Percentiles rank a stretch among this genome's conserved stretches.
Conservation (phyloP, 2,888 invertebrate species). For the Chrysopilus asiliformis region DNA sequence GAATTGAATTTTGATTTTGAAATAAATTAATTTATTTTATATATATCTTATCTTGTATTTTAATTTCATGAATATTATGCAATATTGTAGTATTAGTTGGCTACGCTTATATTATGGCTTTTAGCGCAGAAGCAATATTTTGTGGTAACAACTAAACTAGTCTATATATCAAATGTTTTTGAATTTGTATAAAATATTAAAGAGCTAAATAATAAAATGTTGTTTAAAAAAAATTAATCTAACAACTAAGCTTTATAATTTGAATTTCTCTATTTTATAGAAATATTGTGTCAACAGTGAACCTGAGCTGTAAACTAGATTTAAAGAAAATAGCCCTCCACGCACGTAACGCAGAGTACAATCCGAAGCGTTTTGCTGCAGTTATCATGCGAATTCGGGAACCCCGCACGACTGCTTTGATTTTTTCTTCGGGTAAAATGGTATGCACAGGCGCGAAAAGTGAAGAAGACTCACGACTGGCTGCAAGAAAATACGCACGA, state of each 20-base stretch:
- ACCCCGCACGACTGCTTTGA: constrained; percentile 66
- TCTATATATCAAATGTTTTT: too few species aligned
- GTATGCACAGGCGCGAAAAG: constrained; percentile 75
- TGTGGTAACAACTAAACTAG: too few species aligned
- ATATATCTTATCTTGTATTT: too few species aligned
- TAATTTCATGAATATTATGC: too few species aligned
- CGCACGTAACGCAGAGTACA: constrained; percentile 97
- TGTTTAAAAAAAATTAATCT: neutral
- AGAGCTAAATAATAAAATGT: neutral
- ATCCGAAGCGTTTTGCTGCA: constrained; percentile 97
- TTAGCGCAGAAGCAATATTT: too few species aligned
- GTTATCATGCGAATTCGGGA: constrained; percentile 94
- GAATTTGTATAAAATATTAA: neutral
- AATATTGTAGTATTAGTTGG: too few species aligned
- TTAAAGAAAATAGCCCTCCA: constrained; percentile 94
- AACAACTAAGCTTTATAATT: constrained; percentile 1
- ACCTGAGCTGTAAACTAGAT: constrained; percentile 87
- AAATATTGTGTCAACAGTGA: constrained; percentile 97
- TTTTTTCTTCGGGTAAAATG: constrained; percentile 73
- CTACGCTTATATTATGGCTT: too few species aligned
- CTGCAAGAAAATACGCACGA: constrained; percentile 69
- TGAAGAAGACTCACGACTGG: constrained; percentile 64
- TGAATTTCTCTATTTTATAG: constrained; percentile 39
- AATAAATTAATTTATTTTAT: too few species aligned
- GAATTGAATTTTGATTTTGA: too few species aligned